These are phyloP conservation scores for Carapus acus DNA, from an alignment of 2,797 vertebrate species.

Conservation along the genomic window DNA sequence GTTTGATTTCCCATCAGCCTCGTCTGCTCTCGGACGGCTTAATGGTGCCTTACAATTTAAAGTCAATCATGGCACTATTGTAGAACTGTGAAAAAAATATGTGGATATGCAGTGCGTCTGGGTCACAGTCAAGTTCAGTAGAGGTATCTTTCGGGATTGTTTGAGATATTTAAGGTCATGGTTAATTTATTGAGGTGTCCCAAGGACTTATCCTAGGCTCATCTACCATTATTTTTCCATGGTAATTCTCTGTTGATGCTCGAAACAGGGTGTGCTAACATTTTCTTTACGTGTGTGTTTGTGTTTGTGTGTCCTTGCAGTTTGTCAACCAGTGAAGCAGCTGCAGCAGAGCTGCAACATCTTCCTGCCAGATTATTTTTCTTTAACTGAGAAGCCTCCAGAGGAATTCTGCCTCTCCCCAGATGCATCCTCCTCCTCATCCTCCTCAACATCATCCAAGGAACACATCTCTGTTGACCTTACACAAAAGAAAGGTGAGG, in stretches of 20 bases:
- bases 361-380: slow-evolving; percentile 91
- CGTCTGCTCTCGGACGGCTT: slow-evolving; percentile 68
- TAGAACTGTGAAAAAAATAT: neutral
- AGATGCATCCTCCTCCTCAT: slow-evolving; percentile 81
- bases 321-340: slow-evolving; percentile 69
- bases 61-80: no score
- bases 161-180: no score
- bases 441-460: slow-evolving; percentile 71
- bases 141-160: no score
- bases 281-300: slow-evolving; percentile 13
- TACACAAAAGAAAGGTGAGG: slow-evolving; percentile 87
- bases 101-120: no score
- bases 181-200: no score
- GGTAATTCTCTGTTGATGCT: neutral
- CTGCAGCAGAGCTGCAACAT: slow-evolving; percentile 80
- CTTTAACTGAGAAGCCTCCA: slow-evolving; percentile 87
- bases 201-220: neutral
- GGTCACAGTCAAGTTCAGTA: no score
- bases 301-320: slow-evolving; percentile 55
- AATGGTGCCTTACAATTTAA: slow-evolving; percentile 71
- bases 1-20: slow-evolving; percentile 82
- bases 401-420: slow-evolving; percentile 97
- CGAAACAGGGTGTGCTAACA: neutral
- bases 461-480: slow-evolving; percentile 82
- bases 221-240: no score